Percentiles rank a stretch among this genome's conserved stretches.
These are phyloP conservation scores for Drosophila pachea DNA, from an alignment of 1,140 invertebrate genomes.

Conservation along the genomic window DNA sequence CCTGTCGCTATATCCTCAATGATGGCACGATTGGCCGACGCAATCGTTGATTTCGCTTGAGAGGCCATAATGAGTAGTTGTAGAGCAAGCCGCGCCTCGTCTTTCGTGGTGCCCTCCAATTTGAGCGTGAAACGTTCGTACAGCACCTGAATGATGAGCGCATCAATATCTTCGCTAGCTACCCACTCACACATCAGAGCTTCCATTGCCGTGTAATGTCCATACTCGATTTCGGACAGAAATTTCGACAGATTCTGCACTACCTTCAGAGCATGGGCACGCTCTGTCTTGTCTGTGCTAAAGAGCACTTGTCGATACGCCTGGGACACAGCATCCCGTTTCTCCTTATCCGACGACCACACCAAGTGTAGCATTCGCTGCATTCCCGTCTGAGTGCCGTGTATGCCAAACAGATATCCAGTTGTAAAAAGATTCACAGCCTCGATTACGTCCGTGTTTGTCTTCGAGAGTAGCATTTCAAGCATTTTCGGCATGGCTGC, in stretches of 20 bases:
- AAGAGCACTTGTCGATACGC: conserved; percentile 80
- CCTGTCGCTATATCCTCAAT: conserved; percentile 80
- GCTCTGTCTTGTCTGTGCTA: conserved; percentile 62
- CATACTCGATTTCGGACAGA: conserved; percentile 81
- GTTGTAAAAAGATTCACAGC: conserved; percentile 91
- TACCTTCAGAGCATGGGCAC: conserved; percentile 80
- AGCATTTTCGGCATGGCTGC: conserved; percentile 85
- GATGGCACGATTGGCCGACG: conserved; percentile 80
- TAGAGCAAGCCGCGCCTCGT: conserved; percentile 85
- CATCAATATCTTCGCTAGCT: conserved; percentile 81
- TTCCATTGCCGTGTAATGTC: conserved; percentile 85
- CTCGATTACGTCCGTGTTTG: conserved; percentile 88
- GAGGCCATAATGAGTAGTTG: conserved; percentile 87
- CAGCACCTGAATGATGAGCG: conserved; percentile 82
- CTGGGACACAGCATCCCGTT: conserved; percentile 81
- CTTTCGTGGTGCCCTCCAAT: conserved; percentile 83
- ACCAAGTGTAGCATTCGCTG: conserved; percentile 88
- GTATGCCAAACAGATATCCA: conserved; percentile 88
- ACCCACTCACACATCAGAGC: conserved; percentile 85
- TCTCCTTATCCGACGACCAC: conserved; percentile 82
- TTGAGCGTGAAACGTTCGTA: conserved; percentile 91
- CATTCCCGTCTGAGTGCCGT: conserved; percentile 85
- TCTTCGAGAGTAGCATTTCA: conserved; percentile 86
- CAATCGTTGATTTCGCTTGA: conserved; percentile 81
- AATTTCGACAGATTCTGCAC: conserved; percentile 84